Base-by-base conservation (phyloP, 2,888 invertebrate species). In the Acheta domesticus region DNA sequence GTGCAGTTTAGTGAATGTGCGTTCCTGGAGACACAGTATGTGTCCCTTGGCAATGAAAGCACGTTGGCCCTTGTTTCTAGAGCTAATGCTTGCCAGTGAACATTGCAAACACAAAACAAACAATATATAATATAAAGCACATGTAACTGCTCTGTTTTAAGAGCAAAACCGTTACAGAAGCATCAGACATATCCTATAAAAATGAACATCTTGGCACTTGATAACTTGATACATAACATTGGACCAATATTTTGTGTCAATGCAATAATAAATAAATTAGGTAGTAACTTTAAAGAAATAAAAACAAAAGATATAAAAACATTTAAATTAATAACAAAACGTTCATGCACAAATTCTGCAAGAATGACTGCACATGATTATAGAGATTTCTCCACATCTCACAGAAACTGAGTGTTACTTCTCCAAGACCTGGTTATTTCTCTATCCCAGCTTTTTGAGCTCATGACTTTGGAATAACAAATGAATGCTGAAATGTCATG, bases 151-250 rank as follows among this genome's bases (percentile, higher is more conserved):
- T 62, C 62, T 62, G n/a, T 62, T 19, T 19, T 19, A 19, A 62
- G 62, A 62, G 62, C 62, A 62, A 62, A 62, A 62, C 62, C 14
- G 62, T 62, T 62, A 62, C 62, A 62, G 62, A 62, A 62, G 62
- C 62, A 62, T 62, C 62, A 62, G 62, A 62, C 62, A 62, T 62
- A 62, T 62, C n/a, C 62, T 62, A 62, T 62, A 62, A 62, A 62
- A 62, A 62, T n/a, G 36, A 62, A 62, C 62, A 62, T 62, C 62
- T 62, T 62, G 62, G 62, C 62, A 62, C 62, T 19, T 62, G 62
- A 62, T 62, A 62, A 62, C 62, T 62, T 62, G 62, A 62, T 62
- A 62, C 62, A n/a, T 62, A 62, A 62, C 62, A 62, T 62, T 62
- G 62, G 62, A 62, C 62, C 62, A 62, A 62, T 62, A 62, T n/a